Percentiles rank a stretch among this genome's conserved stretches.
phyloP scores from a whole-genome alignment of 2,888 invertebrate genomes.

The Leucoma salicis region DNA sequence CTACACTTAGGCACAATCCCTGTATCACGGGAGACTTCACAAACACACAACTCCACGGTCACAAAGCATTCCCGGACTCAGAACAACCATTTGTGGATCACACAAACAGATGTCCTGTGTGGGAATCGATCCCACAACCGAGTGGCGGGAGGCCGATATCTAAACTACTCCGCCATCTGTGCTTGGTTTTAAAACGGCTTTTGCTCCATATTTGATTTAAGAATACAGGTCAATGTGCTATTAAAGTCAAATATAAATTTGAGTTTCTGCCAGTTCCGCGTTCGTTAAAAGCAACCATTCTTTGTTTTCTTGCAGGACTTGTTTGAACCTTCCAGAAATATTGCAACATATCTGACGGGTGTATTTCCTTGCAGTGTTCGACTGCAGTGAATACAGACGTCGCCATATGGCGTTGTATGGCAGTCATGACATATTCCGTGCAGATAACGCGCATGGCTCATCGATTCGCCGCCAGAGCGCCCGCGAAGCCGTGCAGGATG shows the following conservation, averaged over 20 bases:
- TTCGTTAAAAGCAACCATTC: not conserved
- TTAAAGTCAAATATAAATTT: not conserved
- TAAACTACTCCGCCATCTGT: too few relatives aligned
- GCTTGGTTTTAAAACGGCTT: not conserved
- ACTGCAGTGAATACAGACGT: constrained; percentile 95
- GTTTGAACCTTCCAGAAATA: not conserved
- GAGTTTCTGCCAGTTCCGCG: constrained; percentile 6
- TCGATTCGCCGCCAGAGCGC: constrained; percentile 92
- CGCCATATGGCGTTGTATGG: constrained; percentile 91
- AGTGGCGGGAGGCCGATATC: too few relatives aligned
- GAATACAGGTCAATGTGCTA: not conserved
- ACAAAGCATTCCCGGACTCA: too few relatives aligned
- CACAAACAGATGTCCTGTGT: too few relatives aligned
- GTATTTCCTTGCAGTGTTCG: constrained; percentile 87
- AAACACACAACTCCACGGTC: too few relatives aligned
- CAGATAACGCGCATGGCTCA: constrained; percentile 91
- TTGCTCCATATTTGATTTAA: not conserved
- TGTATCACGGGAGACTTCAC: too few relatives aligned
- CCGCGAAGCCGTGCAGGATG: constrained; percentile 92
- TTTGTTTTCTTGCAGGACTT: not conserved
- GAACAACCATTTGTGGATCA: too few relatives aligned
- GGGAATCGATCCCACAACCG: too few relatives aligned
- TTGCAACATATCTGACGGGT: constrained; percentile 1
- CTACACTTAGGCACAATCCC: too few relatives aligned
- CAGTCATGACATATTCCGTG: constrained; percentile 93